Evolutionary conservation across 1,140 invertebrate species (phyloP).

Genomic region (Drosophila busckii): DNA sequence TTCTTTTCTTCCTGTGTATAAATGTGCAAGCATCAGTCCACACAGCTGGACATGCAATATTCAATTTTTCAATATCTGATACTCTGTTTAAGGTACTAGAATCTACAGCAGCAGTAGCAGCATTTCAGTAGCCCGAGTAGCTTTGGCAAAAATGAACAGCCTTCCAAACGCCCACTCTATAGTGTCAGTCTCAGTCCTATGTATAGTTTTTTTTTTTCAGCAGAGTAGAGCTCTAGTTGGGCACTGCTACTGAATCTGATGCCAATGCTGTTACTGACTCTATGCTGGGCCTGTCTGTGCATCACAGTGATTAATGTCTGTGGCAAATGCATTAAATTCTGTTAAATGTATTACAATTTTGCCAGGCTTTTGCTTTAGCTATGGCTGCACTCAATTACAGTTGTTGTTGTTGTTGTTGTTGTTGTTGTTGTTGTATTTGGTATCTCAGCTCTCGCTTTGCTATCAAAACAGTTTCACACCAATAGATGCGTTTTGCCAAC

Average conservation of each 20-base stretch:
- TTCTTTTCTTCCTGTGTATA: slow-evolving; percentile 20
- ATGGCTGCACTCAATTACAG: slow-evolving; percentile 1
- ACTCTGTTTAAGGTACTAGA: slow-evolving; percentile 35
- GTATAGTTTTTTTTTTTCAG: slow-evolving; percentile 4
- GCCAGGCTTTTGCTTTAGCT: slow-evolving; percentile 35
- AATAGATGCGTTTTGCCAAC: slow-evolving; percentile 54
- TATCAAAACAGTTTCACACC: slow-evolving; percentile 52
- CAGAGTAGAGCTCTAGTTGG: not conserved
- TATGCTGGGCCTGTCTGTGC: slow-evolving; percentile 58
- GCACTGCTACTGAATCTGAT: no score
- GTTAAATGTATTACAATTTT: slow-evolving; percentile 78
- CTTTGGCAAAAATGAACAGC: slow-evolving; percentile 70
- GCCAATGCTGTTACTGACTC: not conserved
- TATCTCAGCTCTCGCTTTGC: slow-evolving; percentile 1
- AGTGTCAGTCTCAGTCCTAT: slow-evolving; percentile 6
- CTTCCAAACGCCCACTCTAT: not conserved
- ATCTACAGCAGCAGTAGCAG: slow-evolving; percentile 15
- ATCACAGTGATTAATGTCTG: slow-evolving; percentile 78
- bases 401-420: slow-evolving; percentile 14
- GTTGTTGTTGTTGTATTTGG: slow-evolving; percentile 8
- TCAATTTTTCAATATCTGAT: slow-evolving; percentile 76
- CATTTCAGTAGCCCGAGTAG: slow-evolving; percentile 31
- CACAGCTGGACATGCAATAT: slow-evolving; percentile 61
- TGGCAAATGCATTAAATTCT: slow-evolving; percentile 78
- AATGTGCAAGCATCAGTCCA: not conserved